Base-by-base conservation (phyloP, 1,140 invertebrate species). In the Caligus rogercresseyi region DNA sequence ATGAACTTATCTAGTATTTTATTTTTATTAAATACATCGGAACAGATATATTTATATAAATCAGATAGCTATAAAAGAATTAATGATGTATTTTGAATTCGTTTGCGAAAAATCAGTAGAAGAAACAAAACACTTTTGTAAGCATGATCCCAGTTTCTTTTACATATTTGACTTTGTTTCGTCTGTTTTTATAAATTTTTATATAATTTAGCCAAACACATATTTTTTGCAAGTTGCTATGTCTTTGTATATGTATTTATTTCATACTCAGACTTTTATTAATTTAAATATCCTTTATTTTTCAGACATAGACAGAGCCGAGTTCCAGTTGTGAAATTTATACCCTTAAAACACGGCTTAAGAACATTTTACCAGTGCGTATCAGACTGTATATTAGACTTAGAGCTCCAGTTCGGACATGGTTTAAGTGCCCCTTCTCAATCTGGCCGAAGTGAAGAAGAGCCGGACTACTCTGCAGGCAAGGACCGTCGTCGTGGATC, bases 261-360 rank as follows among this genome's bases (percentile, higher is more conserved):
- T 43, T 43, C 7, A 43, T 7, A 43, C 31, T 43, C 7, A 43
- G 31, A 43, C 31, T 43, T 11, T 11, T 43, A 43, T 7, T 43
- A n/a, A 43, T 43, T 43, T 43, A 43, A 43, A 2, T 58, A 54
- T 18, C 54, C 31, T 1, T 4, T 63, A 2, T 25, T 3, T 59
- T 57, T 13, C 31, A 63, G 61, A 63, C 19, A 16, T 63, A 21
- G 52, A 55, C 43, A 58, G 25, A 25, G 53, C 61, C n/a, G 61
- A 63, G 52, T 63, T 63, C 53, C 61, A 63, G 52, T 26, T 63
- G 54, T 63, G 52, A 53, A 24, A 11, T 14, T 25, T 15, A 20
- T 26, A 19, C 16, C 61, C 3, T 19, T 63, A 23, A 52, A 53
- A 25, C 43, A 25, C 14, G 61, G 61, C 19, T 51, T 63, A 4